Base-by-base conservation (phyloP, 2,797 vertebrate genomes). In the Euphonia xanthogaster region DNA sequence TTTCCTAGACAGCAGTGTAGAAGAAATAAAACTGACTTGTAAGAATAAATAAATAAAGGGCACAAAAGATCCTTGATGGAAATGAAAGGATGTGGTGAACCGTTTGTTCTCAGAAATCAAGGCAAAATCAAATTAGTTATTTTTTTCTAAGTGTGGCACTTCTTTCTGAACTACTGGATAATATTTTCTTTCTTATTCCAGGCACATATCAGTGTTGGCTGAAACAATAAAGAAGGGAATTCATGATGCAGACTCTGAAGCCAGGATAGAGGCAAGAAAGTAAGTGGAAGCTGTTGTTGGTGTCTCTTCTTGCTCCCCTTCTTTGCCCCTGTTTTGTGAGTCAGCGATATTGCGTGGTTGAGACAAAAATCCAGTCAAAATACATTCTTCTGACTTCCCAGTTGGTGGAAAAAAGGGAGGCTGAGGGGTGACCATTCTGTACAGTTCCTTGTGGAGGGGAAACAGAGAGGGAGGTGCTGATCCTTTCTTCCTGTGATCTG, bases 171-270 rank as follows among this genome's bases (percentile, higher is more conserved):
- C 44, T 88, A 27, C 8, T 67, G 22, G 60, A 96, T 84, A 67
- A 97, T 98, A 86, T 97, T 97, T 84, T 90, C 95, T 94, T 84
- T 98, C 96, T 97, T 96, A 94, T 95, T 98, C 97, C 98, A 99
- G 99, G 88, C 99, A 99, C 40, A 99, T 99, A 97, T 98, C 99
- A 35, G 99, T 99, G 88, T 98, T 99, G 97, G 99, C 99, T 1
- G 99, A 99, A 97, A 99, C 99, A 62, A 99, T 99, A 98, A 99
- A 98, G 98, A 99, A 99, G 86, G 99, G 99, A 68, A 99, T 99
- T 86, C 99, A 99, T 7, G 99, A 99, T 40, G 99, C 99, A 0
- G 99, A 99, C 97, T 99, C 99, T 2, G 99, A 99, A 97, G 99
- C 99, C 81, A 98, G 99, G 76, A 99, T 99, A 97, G 99, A 99